Base-by-base conservation (phyloP, 1,140 invertebrate species). In the Metopolophium dirhodum region DNA sequence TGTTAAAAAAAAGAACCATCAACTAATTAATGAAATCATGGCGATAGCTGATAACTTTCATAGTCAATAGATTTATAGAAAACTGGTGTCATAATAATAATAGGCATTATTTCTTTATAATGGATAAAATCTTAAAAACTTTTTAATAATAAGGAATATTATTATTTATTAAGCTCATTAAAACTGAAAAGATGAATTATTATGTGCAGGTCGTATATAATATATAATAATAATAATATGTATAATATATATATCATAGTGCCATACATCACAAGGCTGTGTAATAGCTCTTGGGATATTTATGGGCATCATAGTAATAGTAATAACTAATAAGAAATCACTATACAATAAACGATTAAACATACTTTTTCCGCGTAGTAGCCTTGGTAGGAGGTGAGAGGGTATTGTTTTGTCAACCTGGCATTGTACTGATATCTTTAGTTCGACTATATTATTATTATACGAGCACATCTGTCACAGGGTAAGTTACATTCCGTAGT, bases 401-500 rank as follows among this genome's bases (percentile, higher is more conserved):
- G n/a, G 47, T 47, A 87, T 49, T 87, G 47, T 49, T 49, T n/a
- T 87, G 47, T 87, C 37, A 35, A 87, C 86, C 86, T 87, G 47
- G 30, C 23, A 87, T 87, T 47, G 45, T 7, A 35, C 47, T 22
- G 51, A 49, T 87, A 30, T 87, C 30, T 87, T 87, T n/a, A 49
- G 45, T 49, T 87, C 18, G 18, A 87, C n/a, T 35, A 87, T 49
- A 87, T 49, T 49, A 87, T 49, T 49, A 87, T 49, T 41, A 49
- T 49, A 87, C 11, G 86, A 35, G 11, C 30, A 87, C 30, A 87
- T 87, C 26, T 87, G 86, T 87, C 86, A 49, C 86, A 87, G 47
- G 86, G 86, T 87, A 87, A 87, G 86, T 87, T 49, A 51, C 86
- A 87, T 87, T 87, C 86, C 86, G 30, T 7, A 51, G 14, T 49